A percentile compares a stretch with the other conserved stretches of the same genome.
Conservation (phyloP, 2,113 vertebrate species). For the Brachyistius frenatus region DNA sequence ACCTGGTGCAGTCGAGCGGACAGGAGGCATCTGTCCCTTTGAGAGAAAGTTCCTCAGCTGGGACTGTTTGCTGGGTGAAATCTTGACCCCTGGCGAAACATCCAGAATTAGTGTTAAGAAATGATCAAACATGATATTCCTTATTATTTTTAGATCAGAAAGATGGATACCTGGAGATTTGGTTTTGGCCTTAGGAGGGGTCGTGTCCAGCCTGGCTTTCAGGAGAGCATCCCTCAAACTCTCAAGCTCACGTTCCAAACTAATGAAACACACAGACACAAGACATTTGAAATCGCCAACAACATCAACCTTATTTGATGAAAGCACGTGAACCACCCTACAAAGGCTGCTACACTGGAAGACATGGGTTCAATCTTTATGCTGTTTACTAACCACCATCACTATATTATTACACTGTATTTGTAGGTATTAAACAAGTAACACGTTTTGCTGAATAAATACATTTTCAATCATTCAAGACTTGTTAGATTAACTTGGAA, state of each 20-base stretch:
- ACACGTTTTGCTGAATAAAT: too few species aligned
- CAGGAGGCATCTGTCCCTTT: conserved; percentile 93
- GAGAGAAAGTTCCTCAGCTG: conserved; percentile 96
- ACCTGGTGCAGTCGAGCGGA: conserved; percentile 98
- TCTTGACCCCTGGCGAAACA: conserved; percentile 84
- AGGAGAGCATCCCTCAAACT: conserved; percentile 88
- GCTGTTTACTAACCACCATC: too few species aligned
- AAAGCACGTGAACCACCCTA: too few species aligned
- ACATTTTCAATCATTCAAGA: too few species aligned
- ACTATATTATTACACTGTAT: too few species aligned
- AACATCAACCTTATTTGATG: too few species aligned
- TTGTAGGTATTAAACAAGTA: too few species aligned
- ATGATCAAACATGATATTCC: neutral
- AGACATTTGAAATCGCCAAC: neutral
- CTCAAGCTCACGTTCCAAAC: conserved; percentile 93
- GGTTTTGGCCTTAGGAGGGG: conserved; percentile 76
- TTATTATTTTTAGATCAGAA: neutral
- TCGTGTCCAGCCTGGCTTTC: conserved; percentile 89
- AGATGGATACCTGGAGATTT: conserved; percentile 86
- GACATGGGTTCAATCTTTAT: too few species aligned
- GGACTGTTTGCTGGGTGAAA: conserved; percentile 90
- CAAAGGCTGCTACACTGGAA: too few species aligned
- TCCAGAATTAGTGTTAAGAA: neutral
- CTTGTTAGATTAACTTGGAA: too few species aligned
- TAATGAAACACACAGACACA: conserved; percentile 65